Evolutionary conservation across 2,113 vertebrate species (phyloP).

Genomic region (Desmodus rotundus): DNA sequence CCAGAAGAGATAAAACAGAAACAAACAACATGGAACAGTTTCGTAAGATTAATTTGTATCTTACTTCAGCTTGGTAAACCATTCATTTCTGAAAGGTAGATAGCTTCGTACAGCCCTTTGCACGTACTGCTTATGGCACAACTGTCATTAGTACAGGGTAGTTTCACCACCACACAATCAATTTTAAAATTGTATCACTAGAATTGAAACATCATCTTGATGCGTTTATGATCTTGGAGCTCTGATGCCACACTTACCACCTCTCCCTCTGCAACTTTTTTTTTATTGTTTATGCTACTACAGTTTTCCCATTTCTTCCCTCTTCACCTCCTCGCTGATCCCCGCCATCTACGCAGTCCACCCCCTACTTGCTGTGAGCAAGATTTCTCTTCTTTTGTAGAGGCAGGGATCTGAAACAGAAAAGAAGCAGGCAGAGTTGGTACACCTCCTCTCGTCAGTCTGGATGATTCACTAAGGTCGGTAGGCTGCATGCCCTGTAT

Average conservation of each 20-base stretch:
- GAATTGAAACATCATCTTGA: constrained; percentile 69
- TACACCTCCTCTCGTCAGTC: constrained; percentile 83
- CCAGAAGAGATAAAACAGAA: constrained; percentile 72
- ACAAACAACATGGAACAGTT: constrained; percentile 60
- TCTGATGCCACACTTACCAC: constrained; percentile 65
- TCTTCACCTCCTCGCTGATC: too few species aligned
- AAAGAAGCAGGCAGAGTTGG: constrained; percentile 75
- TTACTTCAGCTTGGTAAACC: constrained; percentile 50
- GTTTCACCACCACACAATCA: constrained; percentile 63
- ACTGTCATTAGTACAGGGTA: constrained; percentile 56
- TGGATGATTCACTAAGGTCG: constrained; percentile 80
- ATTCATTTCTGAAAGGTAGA: constrained; percentile 61
- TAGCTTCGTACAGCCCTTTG: constrained; percentile 59
- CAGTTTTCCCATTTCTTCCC: too few species aligned
- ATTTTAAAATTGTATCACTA: constrained; percentile 69
- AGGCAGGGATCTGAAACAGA: constrained; percentile 68
- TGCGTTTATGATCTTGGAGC: constrained; percentile 66
- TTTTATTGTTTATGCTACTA: too few species aligned
- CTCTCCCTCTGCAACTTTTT: not conserved
- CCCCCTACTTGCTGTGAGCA: constrained; percentile 41
- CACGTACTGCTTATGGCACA: constrained; percentile 31
- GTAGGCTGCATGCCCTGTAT: constrained; percentile 80
- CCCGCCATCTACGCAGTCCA: too few species aligned
- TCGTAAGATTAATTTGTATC: constrained; percentile 49
- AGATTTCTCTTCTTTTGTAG: constrained; percentile 75